These are phyloP conservation scores for Dunckerocampus dactyliophorus DNA, from an alignment of 2,113 vertebrate species.

Conservation along the genomic window DNA sequence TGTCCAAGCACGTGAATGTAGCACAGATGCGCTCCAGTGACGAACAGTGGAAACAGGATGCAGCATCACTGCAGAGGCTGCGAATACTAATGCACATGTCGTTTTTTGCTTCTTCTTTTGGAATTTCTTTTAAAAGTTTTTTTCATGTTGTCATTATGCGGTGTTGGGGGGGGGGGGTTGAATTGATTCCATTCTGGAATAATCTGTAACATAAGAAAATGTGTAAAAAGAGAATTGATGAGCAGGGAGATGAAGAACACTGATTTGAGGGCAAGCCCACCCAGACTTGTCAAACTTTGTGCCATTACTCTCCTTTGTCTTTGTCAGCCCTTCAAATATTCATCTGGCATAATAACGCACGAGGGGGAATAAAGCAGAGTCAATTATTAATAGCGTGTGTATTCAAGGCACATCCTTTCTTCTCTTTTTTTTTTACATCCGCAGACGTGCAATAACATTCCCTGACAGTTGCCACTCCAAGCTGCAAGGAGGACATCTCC, in stretches of 20 bases:
- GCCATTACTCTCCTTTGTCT: conserved; percentile 76
- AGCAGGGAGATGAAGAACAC: conserved; percentile 63
- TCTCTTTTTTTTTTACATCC: conserved; percentile 10
- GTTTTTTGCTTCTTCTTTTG: too few species aligned
- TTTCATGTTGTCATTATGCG: neutral
- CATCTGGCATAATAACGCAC: conserved; percentile 78
- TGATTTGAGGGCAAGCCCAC: conserved; percentile 65
- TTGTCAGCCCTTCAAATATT: conserved; percentile 76
- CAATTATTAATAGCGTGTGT: conserved; percentile 79
- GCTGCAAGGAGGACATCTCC: conserved; percentile 57
- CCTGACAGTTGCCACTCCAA: conserved; percentile 68
- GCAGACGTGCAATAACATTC: conserved; percentile 66
- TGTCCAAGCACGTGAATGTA: too few species aligned
- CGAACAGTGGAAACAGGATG: too few species aligned
- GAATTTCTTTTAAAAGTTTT: too few species aligned
- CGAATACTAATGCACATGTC: too few species aligned
- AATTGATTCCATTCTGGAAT: neutral
- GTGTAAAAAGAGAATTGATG: conserved; percentile 54
- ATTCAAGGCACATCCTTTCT: conserved; percentile 71
- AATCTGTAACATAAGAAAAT: conserved; percentile 1
- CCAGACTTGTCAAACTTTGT: conserved; percentile 73
- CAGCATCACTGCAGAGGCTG: too few species aligned
- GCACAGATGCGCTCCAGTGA: too few species aligned
- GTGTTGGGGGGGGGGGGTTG: too few species aligned
- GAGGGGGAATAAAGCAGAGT: conserved; percentile 76